phyloP scores from a whole-genome alignment of 2,888 invertebrate species.

The Deilephila elpenor region DNA sequence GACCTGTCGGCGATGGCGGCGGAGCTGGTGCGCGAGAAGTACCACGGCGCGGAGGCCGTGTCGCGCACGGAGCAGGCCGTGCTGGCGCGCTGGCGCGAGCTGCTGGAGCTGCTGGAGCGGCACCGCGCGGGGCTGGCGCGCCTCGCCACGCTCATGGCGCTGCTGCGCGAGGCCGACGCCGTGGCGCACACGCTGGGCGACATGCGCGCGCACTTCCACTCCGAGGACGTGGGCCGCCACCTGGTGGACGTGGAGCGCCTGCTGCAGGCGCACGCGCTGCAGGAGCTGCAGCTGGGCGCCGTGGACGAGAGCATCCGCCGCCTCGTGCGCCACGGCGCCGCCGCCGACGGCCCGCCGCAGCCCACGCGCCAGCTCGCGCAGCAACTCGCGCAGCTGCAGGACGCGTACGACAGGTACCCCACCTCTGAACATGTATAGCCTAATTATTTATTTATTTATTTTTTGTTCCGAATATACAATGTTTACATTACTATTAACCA shows the following conservation, averaged over 20 bases:
- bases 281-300: conserved; percentile 95
- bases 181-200: conserved; percentile 93
- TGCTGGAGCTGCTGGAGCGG: conserved; percentile 93
- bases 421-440: background rate
- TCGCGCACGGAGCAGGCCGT: conserved; percentile 89
- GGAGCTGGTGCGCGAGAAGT: conserved; percentile 95
- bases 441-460: no score
- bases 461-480: no score
- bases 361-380: conserved; percentile 88
- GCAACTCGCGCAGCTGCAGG: conserved; percentile 87
- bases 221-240: conserved; percentile 96
- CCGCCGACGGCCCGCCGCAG: conserved; percentile 83
- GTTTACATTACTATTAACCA: no score
- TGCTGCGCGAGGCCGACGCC: conserved; percentile 96
- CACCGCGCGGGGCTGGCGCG: conserved; percentile 90
- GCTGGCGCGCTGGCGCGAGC: conserved; percentile 93
- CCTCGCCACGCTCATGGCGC: conserved; percentile 93
- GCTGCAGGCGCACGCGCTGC: conserved; percentile 96
- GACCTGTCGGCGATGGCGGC: conserved; percentile 97
- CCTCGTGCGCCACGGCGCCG: conserved; percentile 85
- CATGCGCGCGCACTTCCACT: conserved; percentile 89
- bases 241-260: conserved; percentile 97
- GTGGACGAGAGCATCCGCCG: conserved; percentile 93
- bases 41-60: conserved; percentile 94
- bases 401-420: conserved; percentile 88